phyloP scores from a whole-genome alignment of 2,888 invertebrate species.

The Leptopilina myrica region DNA sequence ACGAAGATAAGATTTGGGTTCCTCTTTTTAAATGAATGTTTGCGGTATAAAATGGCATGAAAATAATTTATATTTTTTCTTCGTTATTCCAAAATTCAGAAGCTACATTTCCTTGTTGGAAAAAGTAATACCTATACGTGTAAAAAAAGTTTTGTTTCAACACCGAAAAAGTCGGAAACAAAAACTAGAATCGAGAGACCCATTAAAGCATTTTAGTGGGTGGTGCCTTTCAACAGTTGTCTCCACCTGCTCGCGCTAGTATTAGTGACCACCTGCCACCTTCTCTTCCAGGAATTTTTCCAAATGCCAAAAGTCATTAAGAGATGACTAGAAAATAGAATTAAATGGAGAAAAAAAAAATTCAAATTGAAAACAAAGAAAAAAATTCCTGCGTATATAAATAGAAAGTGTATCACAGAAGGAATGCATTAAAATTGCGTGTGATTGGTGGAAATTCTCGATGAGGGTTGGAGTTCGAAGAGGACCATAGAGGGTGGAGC shows the following conservation, averaged over 20 bases:
- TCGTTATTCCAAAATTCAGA: too few relatives aligned
- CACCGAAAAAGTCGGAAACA: too few relatives aligned
- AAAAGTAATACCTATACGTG: too few relatives aligned
- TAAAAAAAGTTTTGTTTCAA: too few relatives aligned
- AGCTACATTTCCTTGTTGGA: too few relatives aligned
- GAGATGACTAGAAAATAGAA: background rate
- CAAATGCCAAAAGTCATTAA: background rate
- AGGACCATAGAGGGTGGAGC: constrained; percentile 66
- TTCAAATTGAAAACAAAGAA: background rate
- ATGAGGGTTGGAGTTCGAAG: constrained; percentile 54
- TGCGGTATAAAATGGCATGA: too few relatives aligned
- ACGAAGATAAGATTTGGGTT: too few relatives aligned
- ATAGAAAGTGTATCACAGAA: constrained; percentile 18
- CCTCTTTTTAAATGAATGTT: too few relatives aligned
- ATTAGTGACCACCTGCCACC: background rate
- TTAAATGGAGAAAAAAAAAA: background rate
- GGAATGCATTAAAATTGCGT: constrained; percentile 51
- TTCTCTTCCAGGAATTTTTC: background rate
- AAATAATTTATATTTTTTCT: too few relatives aligned
- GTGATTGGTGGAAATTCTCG: constrained; percentile 50
- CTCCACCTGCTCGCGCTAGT: background rate
- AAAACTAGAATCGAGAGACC: too few relatives aligned
- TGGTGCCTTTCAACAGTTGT: constrained; percentile 12
- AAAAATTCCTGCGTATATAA: constrained; percentile 32
- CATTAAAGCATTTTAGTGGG: background rate